Evolutionary conservation across 2,888 invertebrate genomes (phyloP).

Genomic region (Drosophila planitibia): DNA sequence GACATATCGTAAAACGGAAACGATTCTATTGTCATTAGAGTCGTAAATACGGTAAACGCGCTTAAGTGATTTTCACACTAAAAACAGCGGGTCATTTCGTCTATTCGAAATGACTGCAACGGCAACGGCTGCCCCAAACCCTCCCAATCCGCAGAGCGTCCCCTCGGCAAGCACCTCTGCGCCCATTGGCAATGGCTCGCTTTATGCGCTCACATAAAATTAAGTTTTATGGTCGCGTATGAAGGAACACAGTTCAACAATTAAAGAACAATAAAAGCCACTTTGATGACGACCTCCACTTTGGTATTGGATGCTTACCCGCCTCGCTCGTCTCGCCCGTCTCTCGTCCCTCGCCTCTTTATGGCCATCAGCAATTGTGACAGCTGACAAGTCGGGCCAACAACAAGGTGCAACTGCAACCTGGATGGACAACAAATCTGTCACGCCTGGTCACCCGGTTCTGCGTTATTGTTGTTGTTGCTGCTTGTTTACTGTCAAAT

Average conservation of each 20-base stretch:
- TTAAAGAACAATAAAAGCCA: constrained; percentile 80
- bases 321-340: not conserved
- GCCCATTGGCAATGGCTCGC: constrained; percentile 26
- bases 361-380: constrained; percentile 68
- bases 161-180: not conserved
- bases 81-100: constrained; percentile 72
- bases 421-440: constrained; percentile 47
- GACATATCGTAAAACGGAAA: constrained; percentile 66
- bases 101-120: constrained; percentile 20
- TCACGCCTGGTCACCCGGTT: constrained; percentile 67
- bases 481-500: constrained; percentile 74
- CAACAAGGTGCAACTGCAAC: constrained; percentile 51
- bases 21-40: constrained; percentile 55
- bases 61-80: constrained; percentile 78
- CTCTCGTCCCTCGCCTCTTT: constrained; percentile 11
- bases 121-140: not conserved
- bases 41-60: constrained; percentile 73
- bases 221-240: constrained; percentile 65
- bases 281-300: constrained; percentile 60
- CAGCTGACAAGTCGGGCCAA: constrained; percentile 68
- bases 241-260: constrained; percentile 76
- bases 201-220: constrained; percentile 64
- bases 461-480: constrained; percentile 1
- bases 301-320: not conserved
- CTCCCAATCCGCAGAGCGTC: not conserved